Percentiles rank a stretch among this genome's conserved stretches.
These are phyloP conservation scores for Pteropus rufus DNA, from an alignment of 2,797 vertebrate species.

Conservation along the genomic window DNA sequence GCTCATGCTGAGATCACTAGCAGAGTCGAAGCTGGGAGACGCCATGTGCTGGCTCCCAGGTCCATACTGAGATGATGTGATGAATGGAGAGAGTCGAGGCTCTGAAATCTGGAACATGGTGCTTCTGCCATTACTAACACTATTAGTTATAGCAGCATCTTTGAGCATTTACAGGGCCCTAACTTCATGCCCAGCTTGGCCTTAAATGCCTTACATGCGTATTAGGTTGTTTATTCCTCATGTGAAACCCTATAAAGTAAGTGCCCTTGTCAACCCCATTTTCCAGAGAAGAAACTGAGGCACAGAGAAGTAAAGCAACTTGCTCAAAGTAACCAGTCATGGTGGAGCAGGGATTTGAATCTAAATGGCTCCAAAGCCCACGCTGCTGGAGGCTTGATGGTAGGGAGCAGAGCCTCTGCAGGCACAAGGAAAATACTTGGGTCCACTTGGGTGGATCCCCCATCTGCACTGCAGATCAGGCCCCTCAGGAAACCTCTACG, in stretches of 20 bases:
- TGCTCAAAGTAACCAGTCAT: background rate
- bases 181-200: background rate
- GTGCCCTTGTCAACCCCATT: background rate
- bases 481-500: background rate
- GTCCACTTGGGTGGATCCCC: background rate
- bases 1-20: background rate
- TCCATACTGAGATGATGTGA: background rate
- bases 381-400: background rate
- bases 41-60: background rate
- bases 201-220: background rate
- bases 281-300: background rate
- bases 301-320: background rate
- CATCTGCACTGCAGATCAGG: background rate
- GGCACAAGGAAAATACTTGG: background rate
- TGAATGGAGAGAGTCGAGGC: background rate
- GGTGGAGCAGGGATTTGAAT: background rate
- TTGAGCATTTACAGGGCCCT: background rate
- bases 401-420: background rate
- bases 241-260: background rate
- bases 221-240: background rate
- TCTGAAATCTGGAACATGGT: background rate
- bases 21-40: accelerated
- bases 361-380: background rate
- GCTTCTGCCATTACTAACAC: background rate
- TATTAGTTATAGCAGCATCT: background rate